Base-by-base conservation (phyloP, 2,797 vertebrate genomes). In the Peromyscus nudipes region DNA sequence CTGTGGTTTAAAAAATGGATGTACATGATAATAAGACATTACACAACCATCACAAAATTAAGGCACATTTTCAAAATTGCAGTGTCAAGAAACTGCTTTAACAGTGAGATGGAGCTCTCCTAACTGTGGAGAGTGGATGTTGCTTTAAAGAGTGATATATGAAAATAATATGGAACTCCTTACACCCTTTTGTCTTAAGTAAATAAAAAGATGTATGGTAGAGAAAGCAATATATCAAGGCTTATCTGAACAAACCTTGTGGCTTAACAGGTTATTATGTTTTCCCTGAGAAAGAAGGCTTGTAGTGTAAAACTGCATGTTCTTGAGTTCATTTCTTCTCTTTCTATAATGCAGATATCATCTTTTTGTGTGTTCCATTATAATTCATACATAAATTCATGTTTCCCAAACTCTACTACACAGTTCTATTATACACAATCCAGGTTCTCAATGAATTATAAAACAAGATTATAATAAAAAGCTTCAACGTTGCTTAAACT, bases 181-280 rank as follows among this genome's bases (percentile, higher is more conserved):
- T 73, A 73, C 19, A 90, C 92, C 65, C 82, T 43, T 96, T 95
- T 95, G 40, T 92, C 85, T 96, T 95, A 93, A 89, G 64, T 46
- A 91, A n/a, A 55, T 92, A 87, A 91, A 88, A 92, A 89, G 16
- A 94, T 89, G 69, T 92, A 93, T 67, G 55, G n/a, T 85, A 87
- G 62, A 64, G 94, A 97, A 97, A 80, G 65, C 64, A 97, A 96
- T 98, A 96, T 95, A 92, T 95, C 94, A 91, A 27, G 92, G 37
- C 79, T 96, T 97, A 97, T 95, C 94, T 96, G 69, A 96, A 94
- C 43, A 96, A 97, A 94, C 14, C 82, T 89, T 71, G 40, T 55
- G 79, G 46, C 34, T 96, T 96, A 91, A 96, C 49, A 94, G 76
- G 69, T 94, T 96, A 92, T 46, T 95, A 37, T 88, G 88, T 87